These are phyloP conservation scores for Rhadinocentrus ornatus DNA, from an alignment of 2,797 vertebrate species.

Conservation along the genomic window DNA sequence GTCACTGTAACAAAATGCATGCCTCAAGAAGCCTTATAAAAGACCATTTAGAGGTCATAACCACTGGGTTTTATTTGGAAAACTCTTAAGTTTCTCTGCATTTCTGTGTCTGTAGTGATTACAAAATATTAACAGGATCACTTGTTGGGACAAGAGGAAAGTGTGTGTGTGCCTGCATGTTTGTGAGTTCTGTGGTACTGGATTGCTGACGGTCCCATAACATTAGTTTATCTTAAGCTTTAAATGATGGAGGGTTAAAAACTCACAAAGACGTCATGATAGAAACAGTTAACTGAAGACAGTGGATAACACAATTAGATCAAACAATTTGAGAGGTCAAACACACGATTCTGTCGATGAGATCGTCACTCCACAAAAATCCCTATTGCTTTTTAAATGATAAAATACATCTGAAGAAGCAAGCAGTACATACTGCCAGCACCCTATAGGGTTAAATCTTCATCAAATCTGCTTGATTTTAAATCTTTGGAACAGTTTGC, in stretches of 20 bases:
- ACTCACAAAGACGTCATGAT: neutral
- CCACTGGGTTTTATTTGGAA: neutral
- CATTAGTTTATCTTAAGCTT: conserved; percentile 21
- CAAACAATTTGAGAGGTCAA: conserved; percentile 16
- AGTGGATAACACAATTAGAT: conserved; percentile 22
- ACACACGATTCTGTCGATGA: conserved; percentile 2
- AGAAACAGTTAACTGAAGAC: conserved; percentile 16
- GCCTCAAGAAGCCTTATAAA: conserved; percentile 4
- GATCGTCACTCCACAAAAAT: conserved; percentile 11
- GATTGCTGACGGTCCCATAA: conserved; percentile 17
- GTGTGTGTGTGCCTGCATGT: conserved; percentile 8
- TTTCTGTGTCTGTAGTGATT: conserved; percentile 4
- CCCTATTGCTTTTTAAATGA: neutral
- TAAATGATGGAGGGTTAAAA: conserved; percentile 1
- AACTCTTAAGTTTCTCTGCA: neutral
- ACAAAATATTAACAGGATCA: neutral
- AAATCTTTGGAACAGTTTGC: neutral
- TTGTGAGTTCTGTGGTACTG: conserved; percentile 27
- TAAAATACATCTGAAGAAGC: no score
- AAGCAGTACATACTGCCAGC: conserved; percentile 10
- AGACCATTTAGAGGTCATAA: neutral
- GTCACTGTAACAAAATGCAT: neutral
- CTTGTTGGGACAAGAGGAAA: neutral
- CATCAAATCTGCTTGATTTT: neutral
- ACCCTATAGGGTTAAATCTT: conserved; percentile 50